A percentile compares a stretch with the other conserved stretches of the same genome.
These are phyloP conservation scores for Drosophila borborema DNA, from an alignment of 2,888 invertebrate genomes.

Conservation along the genomic window DNA sequence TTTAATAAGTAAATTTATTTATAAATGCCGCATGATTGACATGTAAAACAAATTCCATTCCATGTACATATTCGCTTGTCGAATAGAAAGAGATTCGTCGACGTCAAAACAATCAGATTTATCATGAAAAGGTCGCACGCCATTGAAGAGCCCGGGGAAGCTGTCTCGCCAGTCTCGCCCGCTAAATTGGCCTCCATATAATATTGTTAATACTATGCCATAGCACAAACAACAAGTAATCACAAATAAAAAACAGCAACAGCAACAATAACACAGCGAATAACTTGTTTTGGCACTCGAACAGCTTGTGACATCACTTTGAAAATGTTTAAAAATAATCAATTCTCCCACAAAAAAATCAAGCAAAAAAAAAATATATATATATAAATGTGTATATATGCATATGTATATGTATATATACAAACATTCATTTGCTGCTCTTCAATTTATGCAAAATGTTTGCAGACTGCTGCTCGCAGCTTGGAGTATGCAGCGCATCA, in stretches of 20 bases:
- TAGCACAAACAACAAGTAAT: conserved; percentile 8
- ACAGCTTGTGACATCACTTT: conserved; percentile 71
- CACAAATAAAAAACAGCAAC: conserved; percentile 11
- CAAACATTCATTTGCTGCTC: conserved; percentile 19
- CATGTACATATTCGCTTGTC: background rate
- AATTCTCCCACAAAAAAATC: conserved; percentile 52
- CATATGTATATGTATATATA: background rate
- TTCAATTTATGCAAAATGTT: conserved; percentile 41
- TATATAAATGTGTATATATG: background rate
- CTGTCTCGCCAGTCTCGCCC: conserved; percentile 2
- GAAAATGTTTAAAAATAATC: conserved; percentile 77
- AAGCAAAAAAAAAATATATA: conserved; percentile 1
- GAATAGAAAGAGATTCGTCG: conserved; percentile 23
- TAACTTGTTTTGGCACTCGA: conserved; percentile 64
- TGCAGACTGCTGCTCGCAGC: conserved; percentile 13
- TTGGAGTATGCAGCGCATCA: conserved; percentile 52
- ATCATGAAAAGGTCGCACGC: conserved; percentile 67
- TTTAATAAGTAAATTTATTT: background rate
- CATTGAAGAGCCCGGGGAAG: conserved; percentile 28
- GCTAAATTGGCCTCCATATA: conserved; percentile 14
- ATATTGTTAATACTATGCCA: conserved; percentile 57
- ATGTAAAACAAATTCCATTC: conserved; percentile 9
- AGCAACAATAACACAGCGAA: conserved; percentile 15
- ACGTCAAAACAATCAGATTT: conserved; percentile 66
- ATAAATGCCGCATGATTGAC: background rate